Base-by-base conservation (phyloP, 1,140 invertebrate species). In the Lepidurus arcticus region DNA sequence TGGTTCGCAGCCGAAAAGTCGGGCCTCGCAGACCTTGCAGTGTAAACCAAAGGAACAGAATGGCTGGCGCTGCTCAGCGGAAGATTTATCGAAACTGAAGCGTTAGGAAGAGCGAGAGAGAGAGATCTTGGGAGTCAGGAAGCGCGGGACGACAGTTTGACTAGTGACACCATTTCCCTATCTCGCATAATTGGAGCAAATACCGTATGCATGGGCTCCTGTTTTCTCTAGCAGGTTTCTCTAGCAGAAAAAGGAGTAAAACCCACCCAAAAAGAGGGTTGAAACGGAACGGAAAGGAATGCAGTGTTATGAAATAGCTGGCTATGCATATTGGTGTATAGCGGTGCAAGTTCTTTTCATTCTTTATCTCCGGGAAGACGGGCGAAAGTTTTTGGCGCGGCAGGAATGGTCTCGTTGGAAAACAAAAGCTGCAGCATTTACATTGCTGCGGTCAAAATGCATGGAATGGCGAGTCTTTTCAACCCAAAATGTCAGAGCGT, bases 371-470 rank as follows among this genome's bases (percentile, higher is more conserved):
- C 53, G 16, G 53, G 21, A 34, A 34, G 34, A 34, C 34, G 34
- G 53, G 16, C 7, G 53, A 65, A 65, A 65, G 34, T 34, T 65
- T 65, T 65, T 65, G 53, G 53, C 53, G 53, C n/a, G 53, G 53
- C 53, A 65, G 53, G 53, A 65, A 65, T 65, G n/a, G 16, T 65
- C 21, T 9, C 13, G n/a, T 65, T 65, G 53, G 21, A 65, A 65
- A 65, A 9, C 6, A 65, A 65, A 65, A 21, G 16, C 45, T 65
- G 8, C 16, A 21, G 53, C 53, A 65, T 65, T 65, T 65, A 65
- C 53, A 65, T 65, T 65, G 53, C 53, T 65, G 53, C 53, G 53
- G 53, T 65, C 53, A 65, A 65, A 65, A 65, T 65, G 53, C 53
- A 16, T 65, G 53, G 21, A 65, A 65, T 7, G 53, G 2, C 53